Evolutionary conservation across 1,140 invertebrate genomes (phyloP), one percentile per base, ranked within the genome.

Genomic region (Pomacea maculata): DNA sequence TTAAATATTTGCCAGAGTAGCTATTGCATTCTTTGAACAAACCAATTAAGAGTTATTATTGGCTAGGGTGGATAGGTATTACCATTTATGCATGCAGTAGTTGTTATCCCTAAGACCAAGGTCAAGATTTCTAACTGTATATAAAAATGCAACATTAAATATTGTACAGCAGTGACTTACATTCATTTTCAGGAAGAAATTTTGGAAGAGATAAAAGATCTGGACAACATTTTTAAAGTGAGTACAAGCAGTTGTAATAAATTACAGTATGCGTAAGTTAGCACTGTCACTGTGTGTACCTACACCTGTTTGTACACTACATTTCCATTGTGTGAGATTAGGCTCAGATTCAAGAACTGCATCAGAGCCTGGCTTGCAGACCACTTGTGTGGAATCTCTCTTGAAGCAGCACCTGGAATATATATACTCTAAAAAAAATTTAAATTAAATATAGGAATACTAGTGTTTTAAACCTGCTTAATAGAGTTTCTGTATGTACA

Each of bases 221-320:
- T 70, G 67, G 67, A 70, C 21, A 70, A 70, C 67, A 70, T 70
- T 34, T 70, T 70, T 70, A 34, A 70, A 34, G 67, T 70, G 11
- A 70, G 67, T 70, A n/a, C 21, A 68, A 21, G 29, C 67, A 19
- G 17, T 65, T 65, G 17, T 17, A 19, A 65, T 17, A 65, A 4
- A n/a, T 65, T 65, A n/a, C 17, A 65, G 64, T 65, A 17, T 19
- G 64, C 7, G 17, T 65, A 19, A 19, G n/a, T 65, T 7, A 65
- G 2, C 3, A 65, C 17, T 19, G n/a, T 4, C n/a, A 65, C 17
- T 17, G n/a, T 1, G 17, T 65, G 7, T 7, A 17, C 64, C 64
- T 19, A 65, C 7, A 4, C 7, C 64, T 15, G 67, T 70, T 15
- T 15, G 21, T 45, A 45, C 6, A 45, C 34, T 45, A 45, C 34